phyloP scores from a whole-genome alignment of 2,113 vertebrate species.

The Mirounga angustirostris region DNA sequence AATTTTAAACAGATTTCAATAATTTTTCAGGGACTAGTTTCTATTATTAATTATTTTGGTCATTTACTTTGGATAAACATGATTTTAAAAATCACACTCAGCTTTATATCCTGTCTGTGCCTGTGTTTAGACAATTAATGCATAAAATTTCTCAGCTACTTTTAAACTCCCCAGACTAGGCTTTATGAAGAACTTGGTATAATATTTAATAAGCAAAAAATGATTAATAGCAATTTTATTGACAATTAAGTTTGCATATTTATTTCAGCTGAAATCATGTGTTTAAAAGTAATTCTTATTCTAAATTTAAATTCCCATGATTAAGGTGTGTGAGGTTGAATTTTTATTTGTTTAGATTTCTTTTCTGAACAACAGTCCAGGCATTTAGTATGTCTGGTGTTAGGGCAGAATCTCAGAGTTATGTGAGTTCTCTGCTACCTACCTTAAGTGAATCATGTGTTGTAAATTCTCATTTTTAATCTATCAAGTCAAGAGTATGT shows the following conservation, averaged over 20 bases:
- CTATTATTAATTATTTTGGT: neutral
- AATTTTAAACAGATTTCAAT: neutral
- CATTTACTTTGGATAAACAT: neutral
- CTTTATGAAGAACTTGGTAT: neutral
- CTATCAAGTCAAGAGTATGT: neutral
- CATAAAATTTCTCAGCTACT: neutral
- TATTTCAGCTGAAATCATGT: neutral
- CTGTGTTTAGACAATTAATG: neutral
- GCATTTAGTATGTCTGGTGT: neutral
- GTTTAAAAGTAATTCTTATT: neutral
- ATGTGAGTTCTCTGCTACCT: neutral
- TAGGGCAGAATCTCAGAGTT: neutral
- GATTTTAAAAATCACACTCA: neutral
- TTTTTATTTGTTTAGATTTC: neutral
- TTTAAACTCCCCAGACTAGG: neutral
- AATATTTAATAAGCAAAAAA: neutral
- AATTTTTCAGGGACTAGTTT: neutral
- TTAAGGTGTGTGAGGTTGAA: neutral
- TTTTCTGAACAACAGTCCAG: neutral
- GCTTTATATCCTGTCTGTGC: neutral
- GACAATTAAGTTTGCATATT: neutral
- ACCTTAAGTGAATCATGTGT: neutral
- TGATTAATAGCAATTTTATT: neutral
- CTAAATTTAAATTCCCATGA: neutral
- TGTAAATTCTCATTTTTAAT: neutral